Percentiles rank a stretch among this genome's conserved stretches.
Conservation (phyloP, 2,888 invertebrate species). For the Parnassius mnemosyne region DNA sequence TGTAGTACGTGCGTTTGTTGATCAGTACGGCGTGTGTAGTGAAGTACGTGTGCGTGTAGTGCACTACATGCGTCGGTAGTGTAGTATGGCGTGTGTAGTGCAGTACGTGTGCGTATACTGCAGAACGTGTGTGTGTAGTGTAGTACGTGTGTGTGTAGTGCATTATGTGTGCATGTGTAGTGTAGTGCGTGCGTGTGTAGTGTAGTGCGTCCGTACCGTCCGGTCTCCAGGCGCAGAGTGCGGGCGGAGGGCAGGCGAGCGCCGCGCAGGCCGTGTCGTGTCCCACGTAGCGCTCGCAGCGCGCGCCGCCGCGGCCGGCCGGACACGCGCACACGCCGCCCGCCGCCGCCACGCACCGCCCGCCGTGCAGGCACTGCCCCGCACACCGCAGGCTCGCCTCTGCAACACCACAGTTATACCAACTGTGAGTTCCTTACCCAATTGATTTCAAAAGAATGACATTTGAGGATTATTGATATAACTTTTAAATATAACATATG, state of each 20-base stretch:
- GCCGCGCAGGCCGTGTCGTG: slow-evolving; percentile 82
- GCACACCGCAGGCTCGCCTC: slow-evolving; percentile 43
- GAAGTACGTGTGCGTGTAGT: no score
- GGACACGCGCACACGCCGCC: slow-evolving; percentile 82
- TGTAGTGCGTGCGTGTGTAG: slow-evolving; percentile 82
- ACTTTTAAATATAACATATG: no score
- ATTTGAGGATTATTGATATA: no score
- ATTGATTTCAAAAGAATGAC: no score
- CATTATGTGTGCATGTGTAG: slow-evolving; percentile 41
- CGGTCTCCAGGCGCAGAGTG: slow-evolving; percentile 57
- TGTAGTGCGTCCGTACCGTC: slow-evolving; percentile 36
- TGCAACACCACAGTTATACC: slow-evolving; percentile 17
- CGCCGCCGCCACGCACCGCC: slow-evolving; percentile 42
- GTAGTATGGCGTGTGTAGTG: no score
- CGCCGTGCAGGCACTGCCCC: slow-evolving; percentile 37
- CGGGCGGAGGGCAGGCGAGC: slow-evolving; percentile 74
- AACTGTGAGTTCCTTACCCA: no score
- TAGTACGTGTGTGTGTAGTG: no score
- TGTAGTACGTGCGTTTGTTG: no score
- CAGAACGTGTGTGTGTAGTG: no score
- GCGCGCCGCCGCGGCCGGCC: slow-evolving; percentile 90
- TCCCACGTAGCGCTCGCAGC: slow-evolving; percentile 84
- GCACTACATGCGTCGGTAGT: no score
- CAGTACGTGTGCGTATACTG: no score
- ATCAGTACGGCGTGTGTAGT: no score